A percentile compares a stretch with the other conserved stretches of the same genome.
Conservation (phyloP, 2,797 vertebrate species). For the Pyrocephalus nanus region DNA sequence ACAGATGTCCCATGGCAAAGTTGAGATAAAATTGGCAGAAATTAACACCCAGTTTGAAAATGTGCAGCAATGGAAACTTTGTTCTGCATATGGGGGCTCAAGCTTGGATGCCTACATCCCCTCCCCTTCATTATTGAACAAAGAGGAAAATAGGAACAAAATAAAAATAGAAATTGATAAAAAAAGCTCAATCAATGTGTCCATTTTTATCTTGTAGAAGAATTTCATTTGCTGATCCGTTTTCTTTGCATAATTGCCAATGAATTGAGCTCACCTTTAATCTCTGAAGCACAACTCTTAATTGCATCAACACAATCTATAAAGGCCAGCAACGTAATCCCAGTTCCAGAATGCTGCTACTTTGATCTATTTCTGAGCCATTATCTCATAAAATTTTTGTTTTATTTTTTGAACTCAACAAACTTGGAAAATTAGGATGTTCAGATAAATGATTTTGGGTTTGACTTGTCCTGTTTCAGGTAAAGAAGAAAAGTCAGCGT, state of each 20-base stretch:
- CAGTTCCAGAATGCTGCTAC: not conserved
- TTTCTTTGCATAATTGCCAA: not conserved
- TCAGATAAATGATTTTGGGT: not conserved
- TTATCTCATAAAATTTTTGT: not conserved
- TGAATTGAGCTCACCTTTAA: not conserved
- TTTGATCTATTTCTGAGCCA: not conserved
- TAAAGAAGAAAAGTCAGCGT: not conserved
- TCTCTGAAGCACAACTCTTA: not conserved
- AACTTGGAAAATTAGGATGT: not conserved
- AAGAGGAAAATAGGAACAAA: constrained; percentile 50
- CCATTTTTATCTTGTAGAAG: constrained; percentile 1
- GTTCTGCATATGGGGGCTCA: constrained; percentile 32
- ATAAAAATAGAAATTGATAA: constrained; percentile 67
- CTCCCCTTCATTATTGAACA: constrained; percentile 71
- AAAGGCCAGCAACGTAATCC: not conserved
- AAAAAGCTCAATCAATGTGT: not conserved
- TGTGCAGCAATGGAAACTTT: constrained; percentile 53
- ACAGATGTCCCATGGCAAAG: constrained; percentile 75
- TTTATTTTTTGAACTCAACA: not conserved
- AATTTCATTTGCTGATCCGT: not conserved
- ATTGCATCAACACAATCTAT: not conserved
- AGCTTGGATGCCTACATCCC: not conserved
- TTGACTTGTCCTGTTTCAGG: not conserved
- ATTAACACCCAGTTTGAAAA: constrained; percentile 64
- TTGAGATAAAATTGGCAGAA: constrained; percentile 70